Conservation (phyloP, 2,888 invertebrate genomes). For the Adelphocoris suturalis region DNA sequence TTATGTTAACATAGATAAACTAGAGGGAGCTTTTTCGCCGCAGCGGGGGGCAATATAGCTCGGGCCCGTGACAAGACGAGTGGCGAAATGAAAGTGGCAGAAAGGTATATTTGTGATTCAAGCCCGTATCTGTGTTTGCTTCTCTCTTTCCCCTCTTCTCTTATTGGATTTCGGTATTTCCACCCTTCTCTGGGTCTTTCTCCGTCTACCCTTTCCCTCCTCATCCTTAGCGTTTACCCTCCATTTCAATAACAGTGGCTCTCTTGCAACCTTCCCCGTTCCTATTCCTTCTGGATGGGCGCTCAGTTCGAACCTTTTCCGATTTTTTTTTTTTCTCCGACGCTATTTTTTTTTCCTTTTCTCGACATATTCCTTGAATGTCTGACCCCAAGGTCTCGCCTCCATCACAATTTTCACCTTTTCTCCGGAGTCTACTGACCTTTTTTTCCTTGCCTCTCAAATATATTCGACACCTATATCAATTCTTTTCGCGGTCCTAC, state of each 20-base stretch:
- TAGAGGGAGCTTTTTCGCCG: slow-evolving; percentile 31
- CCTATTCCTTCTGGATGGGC: slow-evolving; percentile 18
- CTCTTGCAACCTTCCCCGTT: slow-evolving; percentile 45
- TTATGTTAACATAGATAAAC: slow-evolving; percentile 65
- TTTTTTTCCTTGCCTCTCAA: not conserved
- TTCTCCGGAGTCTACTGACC: slow-evolving; percentile 26
- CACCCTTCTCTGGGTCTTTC: not conserved
- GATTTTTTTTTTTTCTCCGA: not conserved
- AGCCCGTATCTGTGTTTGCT: slow-evolving; percentile 70
- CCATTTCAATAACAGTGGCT: slow-evolving; percentile 64
- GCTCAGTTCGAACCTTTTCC: slow-evolving; percentile 37
- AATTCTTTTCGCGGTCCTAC: slow-evolving; percentile 30
- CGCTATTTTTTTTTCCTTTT: not conserved
- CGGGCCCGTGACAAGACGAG: slow-evolving; percentile 62
- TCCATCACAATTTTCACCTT: slow-evolving; percentile 46
- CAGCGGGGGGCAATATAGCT: slow-evolving; percentile 49
- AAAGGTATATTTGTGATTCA: slow-evolving; percentile 67
- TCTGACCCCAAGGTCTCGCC: slow-evolving; percentile 2
- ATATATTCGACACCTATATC: slow-evolving; percentile 58
- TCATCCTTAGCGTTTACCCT: slow-evolving; percentile 50
- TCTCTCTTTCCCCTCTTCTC: slow-evolving; percentile 59
- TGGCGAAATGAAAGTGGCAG: slow-evolving; percentile 67
- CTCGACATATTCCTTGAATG: slow-evolving; percentile 46
- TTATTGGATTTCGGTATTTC: slow-evolving; percentile 68
- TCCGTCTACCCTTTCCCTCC: not conserved